phyloP scores from a whole-genome alignment of 2,113 vertebrate species.

The Regulus satrapa region DNA sequence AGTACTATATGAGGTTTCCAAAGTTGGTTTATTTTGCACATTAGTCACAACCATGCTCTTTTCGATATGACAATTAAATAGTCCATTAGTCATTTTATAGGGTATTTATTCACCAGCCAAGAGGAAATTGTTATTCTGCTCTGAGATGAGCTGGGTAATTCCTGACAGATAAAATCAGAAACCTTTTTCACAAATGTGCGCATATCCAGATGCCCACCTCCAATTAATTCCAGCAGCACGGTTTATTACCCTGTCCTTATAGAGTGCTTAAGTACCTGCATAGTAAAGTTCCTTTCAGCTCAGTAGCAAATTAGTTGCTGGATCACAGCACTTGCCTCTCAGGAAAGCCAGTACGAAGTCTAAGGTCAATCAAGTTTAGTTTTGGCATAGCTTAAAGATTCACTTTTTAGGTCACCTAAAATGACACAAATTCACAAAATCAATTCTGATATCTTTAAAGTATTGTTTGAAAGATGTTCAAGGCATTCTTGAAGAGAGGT shows the following conservation, averaged over 20 bases:
- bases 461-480: background rate
- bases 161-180: constrained; percentile 47
- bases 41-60: constrained; percentile 58
- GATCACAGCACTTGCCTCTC: background rate
- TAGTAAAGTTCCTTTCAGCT: constrained; percentile 7
- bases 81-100: constrained; percentile 63
- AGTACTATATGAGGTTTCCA: constrained; percentile 30
- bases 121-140: constrained; percentile 42
- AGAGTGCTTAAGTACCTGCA: constrained; percentile 9
- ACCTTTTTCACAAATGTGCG: background rate
- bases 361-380: constrained; percentile 12
- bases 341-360: background rate
- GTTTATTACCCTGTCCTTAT: constrained; percentile 47
- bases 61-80: constrained; percentile 49
- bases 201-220: constrained; percentile 8
- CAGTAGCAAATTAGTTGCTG: background rate
- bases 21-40: constrained; percentile 54
- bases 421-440: background rate
- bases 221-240: constrained; percentile 45
- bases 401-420: background rate
- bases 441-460: background rate
- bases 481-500: background rate
- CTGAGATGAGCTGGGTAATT: constrained; percentile 40
- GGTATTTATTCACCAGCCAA: constrained; percentile 42
- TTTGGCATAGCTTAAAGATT: background rate